Base-by-base conservation (phyloP, 1,140 invertebrate species). In the Patella vulgata region DNA sequence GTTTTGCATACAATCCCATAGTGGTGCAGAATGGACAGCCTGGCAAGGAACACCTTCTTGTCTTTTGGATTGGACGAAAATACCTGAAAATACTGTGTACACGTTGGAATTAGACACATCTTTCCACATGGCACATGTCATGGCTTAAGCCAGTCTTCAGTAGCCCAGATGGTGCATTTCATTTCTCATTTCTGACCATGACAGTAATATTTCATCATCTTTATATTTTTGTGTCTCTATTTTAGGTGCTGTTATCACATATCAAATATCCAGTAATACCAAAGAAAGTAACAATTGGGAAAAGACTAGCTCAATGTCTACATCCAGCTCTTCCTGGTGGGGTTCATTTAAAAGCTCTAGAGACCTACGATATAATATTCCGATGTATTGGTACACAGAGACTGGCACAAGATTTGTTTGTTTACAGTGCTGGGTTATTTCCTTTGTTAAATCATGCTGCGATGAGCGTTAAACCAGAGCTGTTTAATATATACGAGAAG, bases 281-380 rank as follows among this genome's bases (percentile, higher is more conserved):
- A 31, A 88, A 94, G 68, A 86, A 92, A 67, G 91, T 96, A 60
- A 93, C 94, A 74, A 93, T 98, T 73, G 93, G 93, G 42, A 97
- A 97, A 87, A 87, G 95, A 70, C 85, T 97, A 60, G 93, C 95
- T 53, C 95, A 97, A 88, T 98, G 95, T 84, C 91, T 98, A 87
- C 95, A 98, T 87, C 95, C 95, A 46, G 92, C 91, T 33, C 85
- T 98, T 58, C 95, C 95, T 42, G 85, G 91, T 63, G 95, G 86
- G 40, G 95, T 97, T 25, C 95, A 98, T 85, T 84, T 96, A 30
- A 96, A 97, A 85, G 93, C 94, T 25, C 83, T 97, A 36, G 95
- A 97, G 85, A 95, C 93, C 0, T 98, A 97, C 82, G 93, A 95
- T 74, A 91, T 95, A 63, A 94, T 97, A 77, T 97, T 97, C 84